Evolutionary conservation across 1,140 invertebrate species (phyloP), one percentile per base, ranked within the genome.

Genomic region (Phymorhynchus buccinoides): DNA sequence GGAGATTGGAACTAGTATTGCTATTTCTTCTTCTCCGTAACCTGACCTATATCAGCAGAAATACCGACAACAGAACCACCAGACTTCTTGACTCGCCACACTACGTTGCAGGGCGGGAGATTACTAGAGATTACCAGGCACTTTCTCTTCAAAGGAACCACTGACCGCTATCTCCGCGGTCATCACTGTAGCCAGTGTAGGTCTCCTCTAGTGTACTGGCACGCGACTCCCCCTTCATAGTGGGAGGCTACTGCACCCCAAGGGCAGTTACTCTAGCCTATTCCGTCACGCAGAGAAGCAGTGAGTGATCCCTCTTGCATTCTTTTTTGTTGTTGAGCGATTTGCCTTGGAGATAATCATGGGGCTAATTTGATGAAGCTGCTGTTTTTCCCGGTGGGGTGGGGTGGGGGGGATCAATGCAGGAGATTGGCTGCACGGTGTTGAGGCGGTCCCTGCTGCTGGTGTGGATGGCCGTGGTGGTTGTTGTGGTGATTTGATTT

Each of bases 371-470:
- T 42, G 73, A 83, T 83, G 81, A 83, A 83, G 39, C 66, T 66
- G 66, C 18, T 73, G 81, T 83, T 83, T 83, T 83, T 44, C 79
- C n/a, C n/a, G n/a, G n/a, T n/a, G n/a, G n/a, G n/a, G n/a, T n/a
- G n/a, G 56, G 12, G 56, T 16, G 27, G 81, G 35, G 41, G 66
- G 66, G 32, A 71, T 73, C 81, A 73, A 73, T 83, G 81, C 41
- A 71, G 37, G 27, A 71, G 81, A 39, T 66, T 71, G 41, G n/a
- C 32, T 71, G 66, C 16, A n/a, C 22, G 39, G 41, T 48, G 81
- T 37, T 68, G 62, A 83, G 35, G 62, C 37, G 56, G 37, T 52
- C 48, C 32, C n/a, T 62, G 35, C 35, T 42, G 66, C n/a, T 39
- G 56, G 42, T 56, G 27, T 66, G n/a, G n/a, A n/a, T n/a, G n/a